Percentiles rank a stretch among this genome's conserved stretches.
phyloP scores from a whole-genome alignment of 2,797 vertebrate species.

The Serranus cabrilla region DNA sequence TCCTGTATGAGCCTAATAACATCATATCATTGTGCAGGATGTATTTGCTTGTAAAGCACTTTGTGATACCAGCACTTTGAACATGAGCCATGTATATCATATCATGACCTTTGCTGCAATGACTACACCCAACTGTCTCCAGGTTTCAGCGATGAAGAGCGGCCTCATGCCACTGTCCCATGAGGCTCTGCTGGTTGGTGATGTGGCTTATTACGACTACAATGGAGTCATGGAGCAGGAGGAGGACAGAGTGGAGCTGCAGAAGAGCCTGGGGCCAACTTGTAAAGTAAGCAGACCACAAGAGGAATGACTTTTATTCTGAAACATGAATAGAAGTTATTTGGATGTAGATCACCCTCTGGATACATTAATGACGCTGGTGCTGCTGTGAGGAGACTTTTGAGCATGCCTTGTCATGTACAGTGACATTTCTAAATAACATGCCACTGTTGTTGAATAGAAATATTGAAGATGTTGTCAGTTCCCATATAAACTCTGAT shows the following conservation, averaged over 20 bases:
- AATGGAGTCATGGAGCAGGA: slow-evolving; percentile 94
- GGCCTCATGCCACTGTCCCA: slow-evolving; percentile 95
- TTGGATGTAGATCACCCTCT: not conserved
- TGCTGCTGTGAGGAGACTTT: slow-evolving; percentile 1
- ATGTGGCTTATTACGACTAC: slow-evolving; percentile 94
- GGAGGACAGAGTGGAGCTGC: slow-evolving; percentile 92
- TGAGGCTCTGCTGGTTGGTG: slow-evolving; percentile 93
- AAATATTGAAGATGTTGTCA: slow-evolving; percentile 13
- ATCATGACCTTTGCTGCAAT: slow-evolving; percentile 1
- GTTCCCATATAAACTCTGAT: not conserved
- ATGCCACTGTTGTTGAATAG: not conserved
- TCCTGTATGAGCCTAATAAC: slow-evolving; percentile 3
- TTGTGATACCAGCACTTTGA: not conserved
- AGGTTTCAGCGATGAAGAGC: slow-evolving; percentile 97
- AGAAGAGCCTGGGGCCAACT: slow-evolving; percentile 96
- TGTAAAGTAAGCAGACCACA: slow-evolving; percentile 89
- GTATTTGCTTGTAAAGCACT: not conserved
- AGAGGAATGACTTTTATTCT: slow-evolving; percentile 7
- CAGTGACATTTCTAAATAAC: not conserved
- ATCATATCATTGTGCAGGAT: not conserved
- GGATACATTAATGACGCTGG: slow-evolving; percentile 34
- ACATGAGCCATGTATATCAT: too few relatives aligned
- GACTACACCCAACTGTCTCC: slow-evolving; percentile 23
- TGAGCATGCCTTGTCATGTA: not conserved
- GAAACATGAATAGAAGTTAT: not conserved